Base-by-base conservation (phyloP, 2,888 invertebrate genomes). In the Saturnia japonica region DNA sequence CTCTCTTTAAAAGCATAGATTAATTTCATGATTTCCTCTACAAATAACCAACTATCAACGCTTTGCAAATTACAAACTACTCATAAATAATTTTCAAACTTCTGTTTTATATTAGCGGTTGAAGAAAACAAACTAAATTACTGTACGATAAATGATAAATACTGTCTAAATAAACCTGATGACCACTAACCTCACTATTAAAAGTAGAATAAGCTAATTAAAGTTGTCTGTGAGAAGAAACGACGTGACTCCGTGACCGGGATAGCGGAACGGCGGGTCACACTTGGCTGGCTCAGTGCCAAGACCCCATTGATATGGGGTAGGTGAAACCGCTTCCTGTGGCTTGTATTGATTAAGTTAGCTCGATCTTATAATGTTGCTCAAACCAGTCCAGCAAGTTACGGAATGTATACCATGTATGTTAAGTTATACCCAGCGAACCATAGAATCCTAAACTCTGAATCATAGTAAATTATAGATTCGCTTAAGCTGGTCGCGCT, bases 221-320 rank as follows among this genome's bases (percentile, higher is more conserved):
- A 60, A 60, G 14, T 28, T 28, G 57, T 60, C 25, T 28, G 16
- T 60, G 57, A 14, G 57, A 60, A 60, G 14, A 28, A 25, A 14
- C 25, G 25, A 60, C 4, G 57, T 28, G 28, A 12, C 28, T 60
- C n/a, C 64, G 40, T 64, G 64, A 64, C 64, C 64, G 64, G 64
- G 64, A 64, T 64, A 64, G 64, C 64, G 64, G 64, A 64, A 64
- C 64, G 64, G 8, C n/a, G 40, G 40, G 40, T 64, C 19, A 40
- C 64, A 40, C 64, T 64, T n/a, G 64, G 40, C 64, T 64, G 64
- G 40, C 40, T 40, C 7, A 16, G 40, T n/a, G 64, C 34, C 64
- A 16, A 64, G 40, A 64, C 40, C 40, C 64, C 19, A 40, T 40
- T 40, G 19, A 40, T 40, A 64, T 2, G 12, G 28, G 62, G 64